phyloP scores from a whole-genome alignment of 92 coral and sea anemone genomes.

The Phenganax marumi region DNA sequence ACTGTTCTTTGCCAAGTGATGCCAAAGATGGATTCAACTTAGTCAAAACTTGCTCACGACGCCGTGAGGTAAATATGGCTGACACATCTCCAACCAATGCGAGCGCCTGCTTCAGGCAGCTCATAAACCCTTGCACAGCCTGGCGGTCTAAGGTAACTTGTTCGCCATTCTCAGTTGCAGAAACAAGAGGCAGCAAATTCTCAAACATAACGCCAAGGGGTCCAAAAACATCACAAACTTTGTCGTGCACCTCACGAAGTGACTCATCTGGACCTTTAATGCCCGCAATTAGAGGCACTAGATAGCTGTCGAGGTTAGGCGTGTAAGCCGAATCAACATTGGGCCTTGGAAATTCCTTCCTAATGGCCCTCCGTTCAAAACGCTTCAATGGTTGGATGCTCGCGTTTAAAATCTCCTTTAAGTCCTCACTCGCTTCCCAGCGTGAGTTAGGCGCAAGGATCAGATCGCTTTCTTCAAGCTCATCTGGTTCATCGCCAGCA shows the following conservation, averaged over 20 bases:
- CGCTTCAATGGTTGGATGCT: constrained; percentile 48
- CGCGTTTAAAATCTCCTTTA: constrained; percentile 39
- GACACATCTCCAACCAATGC: constrained; percentile 23
- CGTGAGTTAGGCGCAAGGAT: constrained; percentile 48
- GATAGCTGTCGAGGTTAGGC: constrained; percentile 49
- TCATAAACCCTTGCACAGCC: constrained; percentile 15
- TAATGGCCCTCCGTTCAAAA: constrained; percentile 53
- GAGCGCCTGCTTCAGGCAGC: constrained; percentile 34
- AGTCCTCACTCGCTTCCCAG: constrained; percentile 59
- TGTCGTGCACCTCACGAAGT: constrained; percentile 49
- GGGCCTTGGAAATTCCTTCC: constrained; percentile 52
- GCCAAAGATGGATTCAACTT: constrained; percentile 37
- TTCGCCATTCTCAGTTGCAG: background rate
- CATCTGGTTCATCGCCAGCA: background rate
- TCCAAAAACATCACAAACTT: constrained; percentile 49
- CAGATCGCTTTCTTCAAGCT: constrained; percentile 39
- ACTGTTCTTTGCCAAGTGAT: constrained; percentile 54
- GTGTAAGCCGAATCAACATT: constrained; percentile 49
- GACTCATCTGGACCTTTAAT: constrained; percentile 40
- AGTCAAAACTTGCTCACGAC: constrained; percentile 24
- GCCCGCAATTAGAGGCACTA: constrained; percentile 29
- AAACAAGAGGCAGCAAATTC: constrained; percentile 24
- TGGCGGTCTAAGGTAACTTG: constrained; percentile 22
- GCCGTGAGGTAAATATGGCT: constrained; percentile 40
- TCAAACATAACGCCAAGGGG: constrained; percentile 50